Base-by-base conservation (phyloP, 2,797 vertebrate genomes). In the Spea hammondii region DNA sequence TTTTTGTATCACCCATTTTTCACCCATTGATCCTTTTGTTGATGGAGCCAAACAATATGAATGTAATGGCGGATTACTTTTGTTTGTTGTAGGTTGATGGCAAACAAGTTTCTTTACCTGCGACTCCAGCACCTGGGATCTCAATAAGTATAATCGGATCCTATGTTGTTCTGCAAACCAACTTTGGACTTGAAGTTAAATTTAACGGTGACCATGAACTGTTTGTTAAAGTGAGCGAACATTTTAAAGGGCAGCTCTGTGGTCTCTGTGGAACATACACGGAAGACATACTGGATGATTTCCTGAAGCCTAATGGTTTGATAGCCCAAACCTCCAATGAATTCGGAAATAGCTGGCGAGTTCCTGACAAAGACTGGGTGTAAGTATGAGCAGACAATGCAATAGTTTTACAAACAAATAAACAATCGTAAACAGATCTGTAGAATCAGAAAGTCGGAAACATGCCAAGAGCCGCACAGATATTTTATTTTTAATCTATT, bases 201-300 rank as follows among this genome's bases (percentile, higher is more conserved):
- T 90, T 94, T 60, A 92, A 94, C 76, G 87, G 90, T 14, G 82
- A 91, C 70, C 85, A 91, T 74, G 88, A 94, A 53, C 88, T 95
- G 50, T 93, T 95, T 79, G 81, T 96, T 68, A 90, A 92, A 72
- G 92, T 92, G 77, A 92, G 93, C 50, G 94, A 95, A 72, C 87
- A 85, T 57, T 91, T 92, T 84, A 88, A 86, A 83, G 92, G 90
- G 53, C 85, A 88, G 11, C 76, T 94, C n/a, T 93, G 92, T 14
- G 94, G 95, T 59, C 82, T 95, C 45, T 95, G 95, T 72, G 95
- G 95, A 11, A 94, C 91, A 7, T 95, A 92, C 84, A 94, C 92
- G 45, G 88, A 84, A 60, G 82, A 87, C 81, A 91, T 91, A 82
- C 88, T 84, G 0, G 93, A 95, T 82, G 95, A 95, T 83, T 93